Evolutionary conservation across 35 echinoderm and acorn worm species (phyloP).

Genomic region (Stichopus chloronotus): DNA sequence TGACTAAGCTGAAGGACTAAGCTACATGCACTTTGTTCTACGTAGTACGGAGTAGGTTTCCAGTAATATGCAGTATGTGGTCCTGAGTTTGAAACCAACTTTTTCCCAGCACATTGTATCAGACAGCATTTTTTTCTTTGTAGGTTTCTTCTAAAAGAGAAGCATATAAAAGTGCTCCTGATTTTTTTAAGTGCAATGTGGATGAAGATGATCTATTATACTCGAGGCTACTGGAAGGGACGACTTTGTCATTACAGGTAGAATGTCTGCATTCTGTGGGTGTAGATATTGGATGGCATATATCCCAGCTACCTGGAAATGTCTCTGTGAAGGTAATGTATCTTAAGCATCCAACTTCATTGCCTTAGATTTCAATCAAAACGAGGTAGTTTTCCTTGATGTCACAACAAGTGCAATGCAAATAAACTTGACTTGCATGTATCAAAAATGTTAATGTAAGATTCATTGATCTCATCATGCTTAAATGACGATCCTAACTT

Average conservation of each 20-base stretch:
- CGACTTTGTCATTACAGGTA: neutral
- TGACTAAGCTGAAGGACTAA: too few species aligned
- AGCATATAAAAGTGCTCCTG: constrained; percentile 4
- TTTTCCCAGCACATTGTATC: too few species aligned
- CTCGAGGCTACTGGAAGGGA: neutral
- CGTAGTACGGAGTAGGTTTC: too few species aligned
- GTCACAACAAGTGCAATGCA: too few species aligned
- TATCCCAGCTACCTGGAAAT: neutral
- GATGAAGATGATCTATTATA: neutral
- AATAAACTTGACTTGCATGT: too few species aligned
- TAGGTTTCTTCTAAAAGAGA: neutral
- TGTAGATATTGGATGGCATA: neutral
- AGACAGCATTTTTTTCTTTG: too few species aligned
- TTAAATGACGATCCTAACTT: neutral
- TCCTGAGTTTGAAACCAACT: too few species aligned
- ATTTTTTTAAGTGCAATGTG: neutral
- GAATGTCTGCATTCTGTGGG: constrained; percentile 27
- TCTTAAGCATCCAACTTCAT: neutral
- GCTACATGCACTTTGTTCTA: too few species aligned
- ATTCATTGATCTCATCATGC: neutral
- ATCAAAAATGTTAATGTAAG: neutral
- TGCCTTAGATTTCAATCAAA: too few species aligned
- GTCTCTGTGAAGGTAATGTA: constrained; percentile 16
- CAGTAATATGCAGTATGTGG: too few species aligned
- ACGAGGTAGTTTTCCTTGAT: neutral